A percentile compares a stretch with the other conserved stretches of the same genome.
Evolutionary conservation across 2,797 vertebrate species (phyloP).

Genomic region (Danio choprae): DNA sequence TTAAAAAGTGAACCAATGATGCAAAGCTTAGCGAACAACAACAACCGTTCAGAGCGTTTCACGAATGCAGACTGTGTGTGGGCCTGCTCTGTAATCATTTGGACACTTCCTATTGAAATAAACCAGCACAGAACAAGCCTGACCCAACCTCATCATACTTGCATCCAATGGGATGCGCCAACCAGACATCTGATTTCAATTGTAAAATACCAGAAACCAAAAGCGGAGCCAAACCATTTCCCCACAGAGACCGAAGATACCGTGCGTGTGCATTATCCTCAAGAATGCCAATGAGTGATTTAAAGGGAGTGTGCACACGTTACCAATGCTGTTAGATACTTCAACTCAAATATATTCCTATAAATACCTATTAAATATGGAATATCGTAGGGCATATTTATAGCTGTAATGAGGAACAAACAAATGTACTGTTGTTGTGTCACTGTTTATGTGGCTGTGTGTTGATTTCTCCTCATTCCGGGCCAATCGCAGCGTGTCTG

Average conservation of each 20-base stretch:
- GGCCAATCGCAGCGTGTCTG: conserved; percentile 5
- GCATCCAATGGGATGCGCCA: conserved; percentile 10
- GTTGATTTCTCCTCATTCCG: not conserved
- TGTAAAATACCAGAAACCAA: conserved; percentile 6
- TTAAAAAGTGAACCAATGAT: not conserved
- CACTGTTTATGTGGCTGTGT: not conserved
- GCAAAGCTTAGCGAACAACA: not conserved
- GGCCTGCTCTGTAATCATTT: not conserved
- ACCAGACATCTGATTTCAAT: conserved; percentile 16
- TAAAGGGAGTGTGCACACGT: conserved; percentile 29
- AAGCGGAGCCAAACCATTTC: conserved; percentile 24
- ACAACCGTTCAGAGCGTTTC: not conserved
- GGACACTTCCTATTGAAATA: not conserved
- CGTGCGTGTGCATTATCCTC: not conserved
- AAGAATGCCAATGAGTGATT: conserved; percentile 24
- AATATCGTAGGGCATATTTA: not conserved
- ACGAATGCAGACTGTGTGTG: not conserved
- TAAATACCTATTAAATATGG: conserved; percentile 15
- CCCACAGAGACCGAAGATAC: conserved; percentile 7
- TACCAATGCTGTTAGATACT: not conserved
- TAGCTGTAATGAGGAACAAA: conserved; percentile 17
- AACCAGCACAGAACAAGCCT: not conserved
- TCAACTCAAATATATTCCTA: conserved; percentile 15
- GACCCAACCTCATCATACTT: not conserved
- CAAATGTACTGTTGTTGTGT: conserved; percentile 3